phyloP scores from a whole-genome alignment of 2,888 invertebrate genomes.

The Dioctria linearis region DNA sequence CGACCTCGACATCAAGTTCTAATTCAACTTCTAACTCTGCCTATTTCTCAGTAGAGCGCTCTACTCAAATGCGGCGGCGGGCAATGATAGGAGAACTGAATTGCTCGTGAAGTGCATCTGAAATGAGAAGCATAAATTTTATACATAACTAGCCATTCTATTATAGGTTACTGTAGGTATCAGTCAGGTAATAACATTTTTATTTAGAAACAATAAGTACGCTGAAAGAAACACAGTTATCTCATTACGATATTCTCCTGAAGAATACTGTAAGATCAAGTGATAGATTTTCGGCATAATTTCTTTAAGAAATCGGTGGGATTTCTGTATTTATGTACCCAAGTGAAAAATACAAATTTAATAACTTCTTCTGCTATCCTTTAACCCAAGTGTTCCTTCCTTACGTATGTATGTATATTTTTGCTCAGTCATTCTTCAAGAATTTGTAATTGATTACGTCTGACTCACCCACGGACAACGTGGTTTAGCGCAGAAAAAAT shows the following conservation, averaged over 20 bases:
- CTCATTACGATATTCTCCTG: conserved; percentile 18
- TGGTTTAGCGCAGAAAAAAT: conserved; percentile 16
- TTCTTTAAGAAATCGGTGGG: too few species aligned
- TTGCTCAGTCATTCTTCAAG: conserved; percentile 34
- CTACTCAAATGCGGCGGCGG: background rate
- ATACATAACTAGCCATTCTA: conserved; percentile 31
- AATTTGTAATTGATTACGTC: conserved; percentile 42
- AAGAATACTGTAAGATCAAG: conserved; percentile 12
- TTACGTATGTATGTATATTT: background rate
- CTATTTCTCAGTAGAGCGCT: conserved; percentile 2
- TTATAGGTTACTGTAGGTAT: background rate
- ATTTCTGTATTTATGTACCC: too few species aligned
- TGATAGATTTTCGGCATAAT: background rate
- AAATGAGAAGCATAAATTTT: conserved; percentile 36
- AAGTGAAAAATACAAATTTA: background rate
- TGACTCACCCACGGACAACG: conserved; percentile 40
- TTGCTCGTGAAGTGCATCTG: conserved; percentile 33
- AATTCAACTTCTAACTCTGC: conserved; percentile 42
- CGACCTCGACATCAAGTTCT: conserved; percentile 39
- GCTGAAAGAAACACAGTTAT: conserved; percentile 34
- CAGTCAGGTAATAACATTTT: conserved; percentile 24
- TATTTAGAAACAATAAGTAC: conserved; percentile 8
- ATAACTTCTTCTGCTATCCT: conserved; percentile 15
- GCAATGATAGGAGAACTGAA: background rate
- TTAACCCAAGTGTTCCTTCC: conserved; percentile 30